Evolutionary conservation across 2,888 invertebrate genomes (phyloP).

Genomic region (Orthosia gracilis): DNA sequence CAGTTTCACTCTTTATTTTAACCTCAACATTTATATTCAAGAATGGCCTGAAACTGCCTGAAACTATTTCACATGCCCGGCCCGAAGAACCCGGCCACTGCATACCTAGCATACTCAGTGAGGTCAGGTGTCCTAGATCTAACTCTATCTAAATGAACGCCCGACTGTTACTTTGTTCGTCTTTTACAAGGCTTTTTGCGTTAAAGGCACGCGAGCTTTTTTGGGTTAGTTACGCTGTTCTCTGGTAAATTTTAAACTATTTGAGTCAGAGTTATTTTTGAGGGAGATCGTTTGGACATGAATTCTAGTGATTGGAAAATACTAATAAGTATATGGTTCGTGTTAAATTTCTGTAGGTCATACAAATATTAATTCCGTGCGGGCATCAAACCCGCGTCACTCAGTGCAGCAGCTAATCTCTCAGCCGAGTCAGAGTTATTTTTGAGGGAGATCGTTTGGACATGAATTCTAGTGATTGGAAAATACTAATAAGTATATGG

Average conservation of each 20-base stretch:
- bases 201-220: conserved; percentile 41
- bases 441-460: neutral
- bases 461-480: neutral
- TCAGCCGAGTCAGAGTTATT: neutral
- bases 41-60: conserved; percentile 24
- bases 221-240: conserved; percentile 21
- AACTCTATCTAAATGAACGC: conserved; percentile 30
- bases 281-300: neutral
- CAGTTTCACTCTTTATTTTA: conserved; percentile 15
- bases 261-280: neutral
- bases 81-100: neutral
- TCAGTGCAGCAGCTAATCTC: too few relatives aligned
- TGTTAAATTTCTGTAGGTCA: too few relatives aligned
- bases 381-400: too few relatives aligned
- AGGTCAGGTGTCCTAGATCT: conserved; percentile 50
- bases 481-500: too few relatives aligned
- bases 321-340: too few relatives aligned
- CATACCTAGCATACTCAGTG: conserved; percentile 16
- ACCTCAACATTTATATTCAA: conserved; percentile 8
- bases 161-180: conserved; percentile 46
- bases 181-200: conserved; percentile 58
- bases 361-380: too few relatives aligned
- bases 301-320: neutral
- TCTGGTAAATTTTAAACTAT: conserved; percentile 33
- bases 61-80: conserved; percentile 16